phyloP scores from a whole-genome alignment of 2,888 invertebrate genomes.

The Polylopha cassiicola region DNA sequence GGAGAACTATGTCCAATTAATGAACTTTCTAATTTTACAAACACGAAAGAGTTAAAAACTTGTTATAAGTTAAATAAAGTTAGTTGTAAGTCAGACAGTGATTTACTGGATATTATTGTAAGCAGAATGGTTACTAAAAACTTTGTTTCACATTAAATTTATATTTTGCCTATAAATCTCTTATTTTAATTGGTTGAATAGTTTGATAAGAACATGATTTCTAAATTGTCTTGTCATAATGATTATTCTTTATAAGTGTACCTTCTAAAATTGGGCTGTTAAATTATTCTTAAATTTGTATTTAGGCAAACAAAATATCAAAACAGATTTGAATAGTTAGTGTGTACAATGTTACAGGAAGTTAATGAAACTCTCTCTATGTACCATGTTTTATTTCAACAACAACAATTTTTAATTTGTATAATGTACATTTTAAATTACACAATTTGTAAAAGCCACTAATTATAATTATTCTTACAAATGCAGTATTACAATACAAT shows the following conservation, averaged over 20 bases:
- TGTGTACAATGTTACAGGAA: constrained; percentile 15
- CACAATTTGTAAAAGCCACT: constrained; percentile 63
- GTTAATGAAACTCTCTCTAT: constrained; percentile 26
- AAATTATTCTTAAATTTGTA: no score
- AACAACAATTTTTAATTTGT: constrained; percentile 70
- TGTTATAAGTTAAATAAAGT: constrained; percentile 78
- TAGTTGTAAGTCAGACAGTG: constrained; percentile 48
- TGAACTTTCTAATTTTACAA: constrained; percentile 62
- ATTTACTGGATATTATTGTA: constrained; percentile 77
- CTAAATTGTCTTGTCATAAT: no score
- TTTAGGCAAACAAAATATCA: no score
- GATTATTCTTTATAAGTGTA: no score
- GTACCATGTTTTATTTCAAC: constrained; percentile 64
- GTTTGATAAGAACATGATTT: no score
- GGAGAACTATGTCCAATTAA: constrained; percentile 73
- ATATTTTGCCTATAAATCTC: neutral
- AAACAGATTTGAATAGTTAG: neutral
- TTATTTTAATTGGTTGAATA: constrained; percentile 5
- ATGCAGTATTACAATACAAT: constrained; percentile 37
- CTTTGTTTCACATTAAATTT: constrained; percentile 59
- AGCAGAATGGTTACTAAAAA: constrained; percentile 83
- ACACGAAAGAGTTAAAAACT: constrained; percentile 72
- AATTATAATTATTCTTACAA: constrained; percentile 47
- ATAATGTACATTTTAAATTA: constrained; percentile 71
- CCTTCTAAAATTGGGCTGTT: no score